These are phyloP conservation scores for Polypedilum pembai DNA, from an alignment of 1,140 invertebrate species.

Conservation along the genomic window DNA sequence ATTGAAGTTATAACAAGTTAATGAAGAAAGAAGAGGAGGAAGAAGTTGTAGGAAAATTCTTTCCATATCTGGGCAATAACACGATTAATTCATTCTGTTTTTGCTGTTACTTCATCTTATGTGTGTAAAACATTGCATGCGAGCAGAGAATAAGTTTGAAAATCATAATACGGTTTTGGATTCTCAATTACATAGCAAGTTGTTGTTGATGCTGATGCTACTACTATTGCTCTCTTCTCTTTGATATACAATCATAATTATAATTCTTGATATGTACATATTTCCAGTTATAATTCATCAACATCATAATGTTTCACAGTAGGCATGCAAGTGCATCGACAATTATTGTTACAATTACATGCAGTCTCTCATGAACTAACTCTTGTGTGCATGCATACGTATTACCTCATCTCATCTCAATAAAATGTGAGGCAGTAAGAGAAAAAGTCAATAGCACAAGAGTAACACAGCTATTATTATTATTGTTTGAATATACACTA, in stretches of 20 bases:
- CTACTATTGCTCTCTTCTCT: not conserved
- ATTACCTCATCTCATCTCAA: conserved; percentile 17
- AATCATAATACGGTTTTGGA: conserved; percentile 15
- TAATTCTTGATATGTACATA: not conserved
- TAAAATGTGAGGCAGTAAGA: conserved; percentile 17
- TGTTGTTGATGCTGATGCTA: not conserved
- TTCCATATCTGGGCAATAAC: not conserved
- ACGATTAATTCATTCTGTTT: not conserved
- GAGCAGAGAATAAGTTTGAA: not conserved
- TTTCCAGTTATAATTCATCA: conserved; percentile 21
- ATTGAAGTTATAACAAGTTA: conserved; percentile 3
- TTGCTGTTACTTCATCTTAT: conserved; percentile 2
- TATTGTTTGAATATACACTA: too few relatives aligned
- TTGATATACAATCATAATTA: not conserved
- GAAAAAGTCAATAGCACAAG: not conserved
- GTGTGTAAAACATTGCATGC: not conserved
- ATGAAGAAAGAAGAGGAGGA: not conserved
- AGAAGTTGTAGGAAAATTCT: not conserved
- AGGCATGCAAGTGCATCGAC: conserved; percentile 26
- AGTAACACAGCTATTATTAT: too few relatives aligned
- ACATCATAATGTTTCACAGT: not conserved
- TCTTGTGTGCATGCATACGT: not conserved
- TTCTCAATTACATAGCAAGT: not conserved
- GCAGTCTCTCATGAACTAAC: not conserved
- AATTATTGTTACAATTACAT: not conserved